A percentile compares a stretch with the other conserved stretches of the same genome.
These are phyloP conservation scores for Nannospalax galili DNA, from an alignment of 2,113 vertebrate genomes.

Conservation along the genomic window DNA sequence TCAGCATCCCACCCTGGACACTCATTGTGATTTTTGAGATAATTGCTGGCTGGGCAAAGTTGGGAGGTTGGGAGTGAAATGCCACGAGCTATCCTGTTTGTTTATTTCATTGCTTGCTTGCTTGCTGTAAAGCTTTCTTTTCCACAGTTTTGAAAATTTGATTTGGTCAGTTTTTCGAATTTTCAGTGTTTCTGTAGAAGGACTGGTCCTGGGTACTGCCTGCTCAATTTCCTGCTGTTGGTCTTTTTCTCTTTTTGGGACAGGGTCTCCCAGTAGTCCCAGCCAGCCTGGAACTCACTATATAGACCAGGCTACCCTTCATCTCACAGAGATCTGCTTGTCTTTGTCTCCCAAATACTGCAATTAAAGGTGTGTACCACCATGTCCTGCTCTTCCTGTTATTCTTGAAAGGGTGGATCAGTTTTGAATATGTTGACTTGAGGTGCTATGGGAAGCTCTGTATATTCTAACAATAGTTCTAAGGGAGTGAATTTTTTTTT, in stretches of 20 bases:
- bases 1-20: neutral
- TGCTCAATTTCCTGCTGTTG: neutral
- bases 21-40: neutral
- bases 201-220: neutral
- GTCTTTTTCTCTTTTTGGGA: no score
- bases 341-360: no score
- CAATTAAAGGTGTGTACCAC: no score
- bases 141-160: constrained; percentile 15
- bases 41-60: neutral
- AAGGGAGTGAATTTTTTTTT: constrained; percentile 16
- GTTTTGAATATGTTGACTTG: constrained; percentile 21
- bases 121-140: neutral
- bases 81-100: neutral
- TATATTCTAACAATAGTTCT: neutral
- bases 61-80: neutral
- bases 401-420: neutral
- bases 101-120: neutral
- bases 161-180: neutral
- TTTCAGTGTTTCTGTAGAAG: neutral
- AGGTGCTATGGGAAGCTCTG: neutral
- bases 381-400: neutral
- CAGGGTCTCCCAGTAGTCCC: no score
- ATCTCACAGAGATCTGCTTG: no score
- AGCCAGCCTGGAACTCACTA: no score
- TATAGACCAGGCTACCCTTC: no score